Percentiles rank a stretch among this genome's conserved stretches.
Evolutionary conservation across 2,113 vertebrate species (phyloP).

Genomic region (Peucedramus taeniatus): DNA sequence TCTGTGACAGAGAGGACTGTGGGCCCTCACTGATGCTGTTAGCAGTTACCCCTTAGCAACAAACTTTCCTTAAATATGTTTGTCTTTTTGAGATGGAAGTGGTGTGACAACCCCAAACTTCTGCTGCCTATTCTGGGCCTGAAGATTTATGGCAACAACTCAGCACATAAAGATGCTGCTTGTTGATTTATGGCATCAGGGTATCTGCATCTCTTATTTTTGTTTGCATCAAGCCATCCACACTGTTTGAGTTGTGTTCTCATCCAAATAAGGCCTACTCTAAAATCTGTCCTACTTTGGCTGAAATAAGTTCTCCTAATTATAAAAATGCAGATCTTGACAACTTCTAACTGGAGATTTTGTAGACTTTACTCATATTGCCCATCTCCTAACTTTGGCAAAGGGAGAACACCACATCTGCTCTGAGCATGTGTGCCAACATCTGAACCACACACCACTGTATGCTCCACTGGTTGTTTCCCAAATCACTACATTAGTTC

Average conservation of each 20-base stretch:
- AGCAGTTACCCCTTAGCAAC: background rate
- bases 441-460: background rate
- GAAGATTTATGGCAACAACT: conserved; percentile 29
- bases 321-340: background rate
- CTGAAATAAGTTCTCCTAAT: background rate
- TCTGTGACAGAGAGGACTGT: background rate
- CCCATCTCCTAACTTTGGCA: background rate
- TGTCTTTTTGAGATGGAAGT: background rate
- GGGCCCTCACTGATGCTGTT: background rate
- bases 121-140: background rate
- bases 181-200: conserved; percentile 6
- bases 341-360: background rate
- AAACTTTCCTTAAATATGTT: background rate
- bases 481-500: background rate
- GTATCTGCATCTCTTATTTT: conserved; percentile 30
- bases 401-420: background rate
- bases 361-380: background rate
- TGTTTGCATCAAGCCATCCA: conserved; percentile 19
- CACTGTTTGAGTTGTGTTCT: background rate
- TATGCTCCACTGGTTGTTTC: background rate
- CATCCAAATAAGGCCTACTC: conserved; percentile 21
- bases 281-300: background rate
- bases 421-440: background rate
- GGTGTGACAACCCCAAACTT: background rate
- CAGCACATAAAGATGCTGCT: background rate